Conservation (phyloP, 2,888 invertebrate species). For the Zaprionus bogoriensis region DNA sequence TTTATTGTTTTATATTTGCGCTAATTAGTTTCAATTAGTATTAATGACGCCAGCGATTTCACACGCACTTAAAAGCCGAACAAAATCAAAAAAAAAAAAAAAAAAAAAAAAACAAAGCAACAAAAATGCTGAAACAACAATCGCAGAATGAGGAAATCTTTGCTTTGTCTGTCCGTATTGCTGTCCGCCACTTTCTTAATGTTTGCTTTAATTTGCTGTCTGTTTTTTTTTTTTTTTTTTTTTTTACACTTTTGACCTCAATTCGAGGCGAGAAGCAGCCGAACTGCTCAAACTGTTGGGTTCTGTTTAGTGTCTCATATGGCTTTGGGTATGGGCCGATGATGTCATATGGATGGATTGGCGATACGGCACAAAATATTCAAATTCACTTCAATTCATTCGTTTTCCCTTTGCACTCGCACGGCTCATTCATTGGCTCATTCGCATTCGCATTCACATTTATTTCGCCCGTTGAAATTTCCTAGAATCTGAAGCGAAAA, state of each 20-base stretch:
- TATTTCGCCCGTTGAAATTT: conserved; percentile 27
- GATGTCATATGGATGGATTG: conserved; percentile 48
- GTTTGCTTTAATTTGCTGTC: conserved; percentile 60
- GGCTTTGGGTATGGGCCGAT: conserved; percentile 13
- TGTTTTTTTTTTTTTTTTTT: conserved; percentile 18
- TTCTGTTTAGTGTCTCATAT: conserved; percentile 7
- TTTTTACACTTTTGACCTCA: conserved; percentile 73
- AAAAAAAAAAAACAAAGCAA: conserved; percentile 17
- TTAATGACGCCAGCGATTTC: conserved; percentile 74
- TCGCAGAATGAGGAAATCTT: conserved; percentile 52
- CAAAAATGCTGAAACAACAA: conserved; percentile 3
- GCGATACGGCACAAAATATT: conserved; percentile 18
- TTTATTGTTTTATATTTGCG: conserved; percentile 50
- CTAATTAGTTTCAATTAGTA: conserved; percentile 78
- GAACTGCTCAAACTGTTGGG: no score
- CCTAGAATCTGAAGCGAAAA: conserved; percentile 40
- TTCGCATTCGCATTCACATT: no score
- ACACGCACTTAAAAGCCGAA: conserved; percentile 61
- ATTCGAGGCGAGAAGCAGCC: conserved; percentile 38
- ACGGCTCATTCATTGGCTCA: conserved; percentile 7
- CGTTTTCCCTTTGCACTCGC: neutral
- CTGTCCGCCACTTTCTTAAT: conserved; percentile 54
- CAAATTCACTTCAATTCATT: conserved; percentile 31
- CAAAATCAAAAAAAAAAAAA: conserved; percentile 3
- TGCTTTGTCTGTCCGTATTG: conserved; percentile 20